These are phyloP conservation scores for Lepidotrigona ventralis DNA, from an alignment of 1,140 invertebrate species.

Conservation along the genomic window DNA sequence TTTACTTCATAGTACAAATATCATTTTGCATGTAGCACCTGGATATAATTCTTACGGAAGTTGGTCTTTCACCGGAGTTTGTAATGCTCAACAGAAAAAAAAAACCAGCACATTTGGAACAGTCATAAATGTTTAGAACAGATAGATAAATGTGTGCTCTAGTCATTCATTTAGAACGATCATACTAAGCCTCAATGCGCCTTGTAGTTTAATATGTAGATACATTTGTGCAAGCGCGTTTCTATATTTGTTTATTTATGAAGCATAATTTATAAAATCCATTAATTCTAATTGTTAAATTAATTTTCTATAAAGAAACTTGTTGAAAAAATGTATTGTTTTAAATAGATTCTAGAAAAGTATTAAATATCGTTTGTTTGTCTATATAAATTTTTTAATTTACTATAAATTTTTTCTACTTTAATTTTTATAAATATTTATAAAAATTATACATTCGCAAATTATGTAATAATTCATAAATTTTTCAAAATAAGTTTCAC, in stretches of 20 bases:
- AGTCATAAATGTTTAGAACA: slow-evolving; percentile 49
- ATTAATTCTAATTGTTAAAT: not conserved
- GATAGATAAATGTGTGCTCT: slow-evolving; percentile 72
- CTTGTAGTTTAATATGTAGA: slow-evolving; percentile 63
- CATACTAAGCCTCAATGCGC: slow-evolving; percentile 67
- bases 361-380: not conserved
- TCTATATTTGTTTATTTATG: slow-evolving; percentile 35
- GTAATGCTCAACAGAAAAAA: slow-evolving; percentile 43
- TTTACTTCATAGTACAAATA: slow-evolving; percentile 23
- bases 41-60: slow-evolving; percentile 3
- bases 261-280: not conserved
- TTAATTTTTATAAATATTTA: too few species aligned
- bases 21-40: slow-evolving; percentile 29
- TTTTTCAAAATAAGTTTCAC: slow-evolving; percentile 4
- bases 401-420: not conserved
- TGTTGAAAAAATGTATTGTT: not conserved
- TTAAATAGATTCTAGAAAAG: not conserved
- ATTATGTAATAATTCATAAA: not conserved
- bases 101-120: slow-evolving; percentile 26
- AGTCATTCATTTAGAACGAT: slow-evolving; percentile 72
- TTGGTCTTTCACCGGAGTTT: slow-evolving; percentile 28
- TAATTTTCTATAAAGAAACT: not conserved
- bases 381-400: not conserved
- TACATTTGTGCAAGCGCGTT: slow-evolving; percentile 49
- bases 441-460: not conserved